Percentiles rank a stretch among this genome's conserved stretches.
These are phyloP conservation scores for Dusona sp. DNA, from an alignment of 2,888 invertebrate species.

Conservation along the genomic window DNA sequence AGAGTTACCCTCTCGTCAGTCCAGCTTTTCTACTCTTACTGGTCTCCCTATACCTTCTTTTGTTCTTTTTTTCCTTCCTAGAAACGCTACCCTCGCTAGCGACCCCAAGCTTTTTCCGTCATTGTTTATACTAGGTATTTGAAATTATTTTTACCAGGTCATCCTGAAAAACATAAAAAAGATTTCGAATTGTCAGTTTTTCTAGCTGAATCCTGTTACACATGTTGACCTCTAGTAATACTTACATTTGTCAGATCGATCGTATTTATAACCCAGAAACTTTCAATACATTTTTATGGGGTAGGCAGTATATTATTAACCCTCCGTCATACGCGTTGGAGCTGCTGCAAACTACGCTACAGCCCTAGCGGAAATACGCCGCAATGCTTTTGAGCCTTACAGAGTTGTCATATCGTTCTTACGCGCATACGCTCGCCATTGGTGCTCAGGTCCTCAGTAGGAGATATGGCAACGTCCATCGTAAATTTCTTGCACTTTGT, in stretches of 20 bases:
- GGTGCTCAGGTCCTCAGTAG: no score
- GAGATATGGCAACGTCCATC: no score
- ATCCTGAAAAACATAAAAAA: not conserved
- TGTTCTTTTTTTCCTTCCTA: conserved; percentile 15
- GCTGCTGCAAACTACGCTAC: no score
- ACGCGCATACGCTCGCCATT: no score
- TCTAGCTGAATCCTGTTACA: not conserved
- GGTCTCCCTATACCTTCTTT: conserved; percentile 17
- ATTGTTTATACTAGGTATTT: conserved; percentile 26
- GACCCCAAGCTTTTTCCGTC: conserved; percentile 31
- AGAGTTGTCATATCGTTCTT: no score
- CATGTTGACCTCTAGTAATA: not conserved
- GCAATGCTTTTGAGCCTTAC: no score
- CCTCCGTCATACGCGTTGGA: no score
- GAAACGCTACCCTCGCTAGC: conserved; percentile 38
- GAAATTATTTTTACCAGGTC: not conserved
- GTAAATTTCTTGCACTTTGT: no score
- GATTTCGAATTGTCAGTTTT: not conserved
- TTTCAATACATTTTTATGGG: not conserved
- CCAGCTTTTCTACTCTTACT: conserved; percentile 29
- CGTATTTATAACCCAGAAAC: not conserved
- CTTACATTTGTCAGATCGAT: not conserved
- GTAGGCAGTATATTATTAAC: not conserved
- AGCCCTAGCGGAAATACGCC: no score
- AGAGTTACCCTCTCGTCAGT: conserved; percentile 53